Evolutionary conservation across 2,888 invertebrate species (phyloP).

Genomic region (Leucania comma): DNA sequence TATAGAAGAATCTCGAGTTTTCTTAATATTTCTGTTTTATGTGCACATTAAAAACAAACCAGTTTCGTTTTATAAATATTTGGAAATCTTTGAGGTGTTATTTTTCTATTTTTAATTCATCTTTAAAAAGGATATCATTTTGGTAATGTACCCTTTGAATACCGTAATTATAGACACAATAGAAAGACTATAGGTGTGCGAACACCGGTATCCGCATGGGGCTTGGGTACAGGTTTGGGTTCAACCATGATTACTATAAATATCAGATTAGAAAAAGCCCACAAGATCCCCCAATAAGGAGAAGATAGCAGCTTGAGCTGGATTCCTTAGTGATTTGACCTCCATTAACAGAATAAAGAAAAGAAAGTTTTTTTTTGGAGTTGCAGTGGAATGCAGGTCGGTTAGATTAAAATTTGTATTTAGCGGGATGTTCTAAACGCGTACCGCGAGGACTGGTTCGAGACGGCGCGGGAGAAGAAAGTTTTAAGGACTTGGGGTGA

Average conservation of each 20-base stretch:
- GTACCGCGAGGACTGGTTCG: too few species aligned
- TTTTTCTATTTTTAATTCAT: too few species aligned
- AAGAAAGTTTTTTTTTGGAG: not conserved
- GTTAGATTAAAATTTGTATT: not conserved
- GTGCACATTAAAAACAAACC: not conserved
- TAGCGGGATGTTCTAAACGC: too few species aligned
- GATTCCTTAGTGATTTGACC: not conserved
- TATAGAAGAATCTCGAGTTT: not conserved
- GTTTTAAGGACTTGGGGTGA: too few species aligned
- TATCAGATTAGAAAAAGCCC: not conserved
- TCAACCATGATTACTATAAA: not conserved
- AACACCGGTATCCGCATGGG: too few species aligned
- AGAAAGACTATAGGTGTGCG: too few species aligned
- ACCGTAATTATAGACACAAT: too few species aligned
- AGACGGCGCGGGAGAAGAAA: too few species aligned
- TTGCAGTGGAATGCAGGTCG: not conserved
- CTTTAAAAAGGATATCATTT: not conserved
- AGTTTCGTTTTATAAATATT: not conserved
- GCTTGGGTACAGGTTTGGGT: not conserved
- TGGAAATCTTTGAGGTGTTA: too few species aligned
- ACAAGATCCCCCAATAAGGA: not conserved
- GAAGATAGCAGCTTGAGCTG: not conserved
- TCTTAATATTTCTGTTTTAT: not conserved
- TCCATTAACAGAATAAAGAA: not conserved
- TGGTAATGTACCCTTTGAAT: too few species aligned